Percentiles rank a stretch among this genome's conserved stretches.
These are phyloP conservation scores for Eurois occulta DNA, from an alignment of 2,888 invertebrate species.

Conservation along the genomic window DNA sequence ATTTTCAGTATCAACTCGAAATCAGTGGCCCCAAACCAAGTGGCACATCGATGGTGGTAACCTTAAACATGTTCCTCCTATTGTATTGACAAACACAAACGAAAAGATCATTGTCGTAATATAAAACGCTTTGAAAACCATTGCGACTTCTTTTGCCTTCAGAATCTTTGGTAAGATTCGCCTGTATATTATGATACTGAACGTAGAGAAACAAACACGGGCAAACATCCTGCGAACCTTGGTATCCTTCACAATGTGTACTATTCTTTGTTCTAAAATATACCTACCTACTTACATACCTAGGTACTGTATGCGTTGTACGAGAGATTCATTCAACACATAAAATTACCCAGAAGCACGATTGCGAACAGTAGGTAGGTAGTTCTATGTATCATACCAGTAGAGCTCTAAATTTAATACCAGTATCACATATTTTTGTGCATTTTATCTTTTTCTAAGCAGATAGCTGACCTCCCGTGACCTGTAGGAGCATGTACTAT, in stretches of 20 bases:
- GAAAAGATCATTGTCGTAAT: background rate
- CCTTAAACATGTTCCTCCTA: background rate
- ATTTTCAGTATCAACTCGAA: background rate
- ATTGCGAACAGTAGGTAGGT: background rate
- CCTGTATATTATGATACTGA: background rate
- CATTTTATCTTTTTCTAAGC: conserved; percentile 55
- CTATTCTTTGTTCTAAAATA: background rate
- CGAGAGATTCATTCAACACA: background rate
- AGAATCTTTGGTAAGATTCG: background rate
- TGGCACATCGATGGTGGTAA: background rate
- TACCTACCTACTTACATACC: background rate
- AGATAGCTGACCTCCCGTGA: conserved; percentile 44
- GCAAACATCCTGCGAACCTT: background rate
- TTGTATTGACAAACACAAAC: background rate
- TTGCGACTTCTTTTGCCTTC: background rate
- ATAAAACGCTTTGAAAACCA: background rate
- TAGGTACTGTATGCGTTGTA: background rate
- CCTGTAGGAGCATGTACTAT: conserved; percentile 31
- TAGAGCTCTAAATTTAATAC: background rate
- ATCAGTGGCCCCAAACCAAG: no score
- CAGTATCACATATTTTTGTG: conserved; percentile 39
- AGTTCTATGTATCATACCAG: background rate
- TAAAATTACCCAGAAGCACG: background rate
- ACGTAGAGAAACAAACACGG: background rate
- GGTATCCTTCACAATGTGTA: background rate